Conservation (phyloP, 2,888 invertebrate species). For the Melieria omissa region DNA sequence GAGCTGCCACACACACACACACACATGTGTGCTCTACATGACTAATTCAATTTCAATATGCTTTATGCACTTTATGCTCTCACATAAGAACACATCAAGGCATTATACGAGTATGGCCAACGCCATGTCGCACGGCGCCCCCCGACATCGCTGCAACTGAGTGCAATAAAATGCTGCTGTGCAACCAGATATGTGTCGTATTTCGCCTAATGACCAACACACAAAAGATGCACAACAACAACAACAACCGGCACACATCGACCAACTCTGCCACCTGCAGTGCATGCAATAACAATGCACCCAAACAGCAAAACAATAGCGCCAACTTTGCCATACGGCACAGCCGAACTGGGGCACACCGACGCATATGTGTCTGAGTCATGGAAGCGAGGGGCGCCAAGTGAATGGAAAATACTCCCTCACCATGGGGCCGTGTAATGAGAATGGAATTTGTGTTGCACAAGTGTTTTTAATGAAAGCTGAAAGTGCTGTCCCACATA, state of each 20-base stretch:
- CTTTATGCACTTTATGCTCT: constrained; percentile 6
- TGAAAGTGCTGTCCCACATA: neutral
- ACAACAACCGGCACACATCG: neutral
- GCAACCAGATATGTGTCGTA: too few species aligned
- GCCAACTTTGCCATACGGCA: too few species aligned
- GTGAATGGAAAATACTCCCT: neutral
- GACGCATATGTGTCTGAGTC: too few species aligned
- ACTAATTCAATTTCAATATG: too few species aligned
- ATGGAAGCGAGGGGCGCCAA: too few species aligned
- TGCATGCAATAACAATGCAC: constrained; percentile 7
- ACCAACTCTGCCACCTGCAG: neutral
- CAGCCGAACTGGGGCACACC: too few species aligned
- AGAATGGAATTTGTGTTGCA: constrained; percentile 8
- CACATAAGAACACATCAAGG: constrained; percentile 16
- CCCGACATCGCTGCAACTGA: constrained; percentile 5
- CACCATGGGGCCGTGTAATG: constrained; percentile 6
- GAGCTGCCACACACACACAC: neutral
- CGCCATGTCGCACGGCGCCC: too few species aligned
- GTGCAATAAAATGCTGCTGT: constrained; percentile 25
- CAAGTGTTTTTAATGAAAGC: constrained; percentile 15
- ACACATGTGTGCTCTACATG: neutral
- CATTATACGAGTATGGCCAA: neutral
- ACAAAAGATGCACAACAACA: neutral
- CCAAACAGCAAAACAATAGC: constrained; percentile 4
- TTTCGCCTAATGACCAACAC: constrained; percentile 26